Base-by-base conservation (phyloP, 2,888 invertebrate species). In the Napeogenes inachia region DNA sequence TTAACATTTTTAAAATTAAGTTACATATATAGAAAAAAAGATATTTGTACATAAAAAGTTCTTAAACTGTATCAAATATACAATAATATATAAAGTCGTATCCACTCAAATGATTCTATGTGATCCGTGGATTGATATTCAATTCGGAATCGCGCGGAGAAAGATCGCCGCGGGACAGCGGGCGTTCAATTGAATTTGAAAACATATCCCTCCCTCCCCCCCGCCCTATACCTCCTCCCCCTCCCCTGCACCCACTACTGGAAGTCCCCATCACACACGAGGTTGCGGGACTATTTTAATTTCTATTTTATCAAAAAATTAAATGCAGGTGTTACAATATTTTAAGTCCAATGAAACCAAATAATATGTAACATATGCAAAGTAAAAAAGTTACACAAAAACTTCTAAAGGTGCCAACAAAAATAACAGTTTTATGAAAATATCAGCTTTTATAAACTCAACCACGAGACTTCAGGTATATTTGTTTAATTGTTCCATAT, bases 81-180 rank as follows among this genome's bases (percentile, higher is more conserved):
- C 21, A 21, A 21, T 21, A 21, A 54, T 45, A 54, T 21, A 33
- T 38, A 55, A 47, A 33, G 76, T 63, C 80, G 75, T 84, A 76
- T 88, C 88, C 87, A 82, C 75, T 77, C 61, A 69, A 70, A 72
- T 68, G 73, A 70, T 68, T 71, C 79, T n/a, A 75, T 73, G 75
- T 72, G 77, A 77, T 76, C 75, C 74, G 78, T 76, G 83, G 82
- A 89, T 89, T 89, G 88, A 88, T 89, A 89, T 89, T 89, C 89
- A 88, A 89, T 89, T 88, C 87, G 76, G 82, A 79, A 82, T 84
- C 79, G 82, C 81, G 79, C 79, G 77, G 82, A 82, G 83, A 87
- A 88, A 88, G 87, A 89, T 88, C 89, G 89, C 89, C 85, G 75
- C 85, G 87, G 87, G 89, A 87, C 88, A 82, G 80, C 80, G 85